Conservation (phyloP, 2,888 invertebrate species). For the Chaitophorus viminalis region DNA sequence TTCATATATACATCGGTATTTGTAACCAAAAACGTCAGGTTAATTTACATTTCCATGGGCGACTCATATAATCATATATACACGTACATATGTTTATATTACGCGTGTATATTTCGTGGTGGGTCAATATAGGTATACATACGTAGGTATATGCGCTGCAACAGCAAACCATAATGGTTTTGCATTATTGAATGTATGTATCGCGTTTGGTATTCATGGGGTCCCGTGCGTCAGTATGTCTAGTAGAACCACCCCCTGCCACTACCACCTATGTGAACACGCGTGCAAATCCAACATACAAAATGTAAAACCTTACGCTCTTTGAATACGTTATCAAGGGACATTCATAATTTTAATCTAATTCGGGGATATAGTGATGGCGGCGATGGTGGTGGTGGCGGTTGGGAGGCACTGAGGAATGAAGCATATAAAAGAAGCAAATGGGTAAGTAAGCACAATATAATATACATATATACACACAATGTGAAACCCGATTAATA, state of each 20-base stretch:
- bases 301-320: constrained; percentile 51
- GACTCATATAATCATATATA: background rate
- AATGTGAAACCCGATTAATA: too few relatives aligned
- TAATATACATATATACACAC: background rate
- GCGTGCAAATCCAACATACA: constrained; percentile 38
- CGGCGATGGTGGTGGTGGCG: background rate
- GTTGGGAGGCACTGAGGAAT: background rate
- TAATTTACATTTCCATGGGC: background rate
- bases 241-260: background rate
- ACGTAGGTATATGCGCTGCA: background rate
- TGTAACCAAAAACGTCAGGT: background rate
- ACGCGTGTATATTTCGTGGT: too few relatives aligned
- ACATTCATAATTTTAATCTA: constrained; percentile 48
- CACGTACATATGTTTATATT: background rate
- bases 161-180: constrained; percentile 41
- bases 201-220: constrained; percentile 60
- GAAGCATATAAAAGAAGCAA: background rate
- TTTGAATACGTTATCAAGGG: constrained; percentile 54
- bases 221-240: constrained; percentile 10
- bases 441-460: background rate
- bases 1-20: background rate
- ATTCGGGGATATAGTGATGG: background rate
- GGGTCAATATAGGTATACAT: too few relatives aligned
- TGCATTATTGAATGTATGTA: constrained; percentile 58
- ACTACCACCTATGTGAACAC: constrained; percentile 11